Evolutionary conservation across 2,113 vertebrate species (phyloP).

Genomic region (Crotalus helleri): DNA sequence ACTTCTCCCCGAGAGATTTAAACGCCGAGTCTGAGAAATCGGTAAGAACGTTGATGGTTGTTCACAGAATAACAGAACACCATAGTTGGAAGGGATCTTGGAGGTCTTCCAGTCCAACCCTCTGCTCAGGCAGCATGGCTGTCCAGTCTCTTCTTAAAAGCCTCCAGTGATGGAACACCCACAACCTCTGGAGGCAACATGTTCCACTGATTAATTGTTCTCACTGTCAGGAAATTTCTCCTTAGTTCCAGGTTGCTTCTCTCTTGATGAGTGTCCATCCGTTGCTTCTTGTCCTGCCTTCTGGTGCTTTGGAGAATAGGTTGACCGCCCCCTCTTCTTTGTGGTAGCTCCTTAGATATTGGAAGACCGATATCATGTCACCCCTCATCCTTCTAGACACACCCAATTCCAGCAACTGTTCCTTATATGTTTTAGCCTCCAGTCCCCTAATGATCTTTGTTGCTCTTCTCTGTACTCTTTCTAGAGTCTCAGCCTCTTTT

Average conservation of each 20-base stretch:
- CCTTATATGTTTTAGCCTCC: background rate
- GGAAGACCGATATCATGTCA: background rate
- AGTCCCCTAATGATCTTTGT: background rate
- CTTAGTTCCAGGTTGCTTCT: background rate
- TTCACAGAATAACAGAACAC: background rate
- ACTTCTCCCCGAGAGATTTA: constrained; percentile 68
- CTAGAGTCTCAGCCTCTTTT: background rate
- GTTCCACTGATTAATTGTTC: background rate
- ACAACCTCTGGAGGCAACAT: background rate
- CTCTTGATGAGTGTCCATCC: background rate
- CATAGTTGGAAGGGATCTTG: background rate
- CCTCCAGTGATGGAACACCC: background rate
- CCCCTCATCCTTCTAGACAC: background rate
- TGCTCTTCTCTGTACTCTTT: background rate
- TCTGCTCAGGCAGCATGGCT: background rate
- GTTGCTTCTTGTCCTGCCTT: background rate
- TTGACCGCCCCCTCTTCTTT: background rate
- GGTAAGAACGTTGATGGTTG: constrained; percentile 53
- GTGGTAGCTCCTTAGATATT: background rate
- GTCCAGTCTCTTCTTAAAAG: background rate
- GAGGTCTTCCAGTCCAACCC: background rate
- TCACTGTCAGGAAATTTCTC: background rate
- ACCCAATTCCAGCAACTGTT: background rate
- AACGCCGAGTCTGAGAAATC: constrained; percentile 44
- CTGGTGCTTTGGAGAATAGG: background rate